A percentile compares a stretch with the other conserved stretches of the same genome.
These are phyloP conservation scores for Atopsyche davidsoni DNA, from an alignment of 1,140 invertebrate species.

Conservation along the genomic window DNA sequence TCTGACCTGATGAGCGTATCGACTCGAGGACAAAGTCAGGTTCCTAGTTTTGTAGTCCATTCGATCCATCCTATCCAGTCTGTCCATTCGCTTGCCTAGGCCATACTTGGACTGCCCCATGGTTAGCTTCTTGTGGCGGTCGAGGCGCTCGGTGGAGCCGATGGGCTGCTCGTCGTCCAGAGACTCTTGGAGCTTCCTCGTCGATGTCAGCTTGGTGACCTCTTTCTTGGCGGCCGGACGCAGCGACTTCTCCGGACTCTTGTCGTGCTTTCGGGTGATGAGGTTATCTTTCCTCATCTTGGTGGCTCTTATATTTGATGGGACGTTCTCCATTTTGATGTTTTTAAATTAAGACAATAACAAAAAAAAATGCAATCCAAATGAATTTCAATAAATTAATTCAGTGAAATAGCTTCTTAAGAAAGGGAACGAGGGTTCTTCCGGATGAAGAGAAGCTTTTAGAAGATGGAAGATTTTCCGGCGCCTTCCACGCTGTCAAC, in stretches of 20 bases:
- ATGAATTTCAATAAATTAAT: no score
- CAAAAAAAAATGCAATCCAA: no score
- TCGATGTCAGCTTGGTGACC: constrained; percentile 24
- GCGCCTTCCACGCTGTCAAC: no score
- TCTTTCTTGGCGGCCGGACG: constrained; percentile 27
- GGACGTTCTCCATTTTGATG: constrained; percentile 44
- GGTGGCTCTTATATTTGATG: constrained; percentile 40
- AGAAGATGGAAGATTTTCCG: no score
- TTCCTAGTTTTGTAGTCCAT: constrained; percentile 44
- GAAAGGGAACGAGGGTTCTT: no score
- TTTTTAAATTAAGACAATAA: constrained; percentile 1
- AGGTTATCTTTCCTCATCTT: constrained; percentile 33
- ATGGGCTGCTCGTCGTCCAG: constrained; percentile 40
- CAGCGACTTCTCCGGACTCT: constrained; percentile 43
- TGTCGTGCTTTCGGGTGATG: constrained; percentile 44
- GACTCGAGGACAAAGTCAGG: constrained; percentile 42
- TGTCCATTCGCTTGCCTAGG: constrained; percentile 43
- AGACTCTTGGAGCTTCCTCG: constrained; percentile 37
- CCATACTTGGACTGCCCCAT: constrained; percentile 43
- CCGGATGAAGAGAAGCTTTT: no score
- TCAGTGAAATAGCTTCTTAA: no score
- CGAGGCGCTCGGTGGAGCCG: constrained; percentile 41
- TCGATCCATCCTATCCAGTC: no score
- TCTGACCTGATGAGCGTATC: constrained; percentile 46
- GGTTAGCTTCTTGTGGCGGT: constrained; percentile 44